Base-by-base conservation (phyloP, 2,888 invertebrate genomes). In the Panorpa germanica region DNA sequence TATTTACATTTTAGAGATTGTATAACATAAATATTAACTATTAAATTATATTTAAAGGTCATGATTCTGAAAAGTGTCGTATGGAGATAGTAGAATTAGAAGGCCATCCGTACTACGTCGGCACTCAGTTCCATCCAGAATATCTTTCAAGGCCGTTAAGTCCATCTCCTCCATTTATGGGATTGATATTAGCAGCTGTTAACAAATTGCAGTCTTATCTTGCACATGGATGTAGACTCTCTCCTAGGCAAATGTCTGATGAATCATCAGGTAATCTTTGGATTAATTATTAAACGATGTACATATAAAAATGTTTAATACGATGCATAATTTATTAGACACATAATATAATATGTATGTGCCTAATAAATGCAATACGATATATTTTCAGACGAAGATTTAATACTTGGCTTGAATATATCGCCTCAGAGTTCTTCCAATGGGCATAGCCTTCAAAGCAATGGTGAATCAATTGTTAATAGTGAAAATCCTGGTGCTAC, bases 91-190 rank as follows among this genome's bases (percentile, higher is more conserved):
- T 90, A 27, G 78, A 86, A 45, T 57, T 96, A 10, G 69, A 73
- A 31, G 66, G 62, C 29, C 96, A 99, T 57, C 82, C 81, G 0
- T 98, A 81, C 53, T 99, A 81, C 49, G 81, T 95, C 4, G 82
- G 82, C 0, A 91, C 91, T 2, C 98, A 98, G 55, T 99, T 80
- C 57, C 98, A 99, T 55, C 98, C 98, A 0, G 98, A 99, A 53
- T 98, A 96, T 51, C 60, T 91, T 35, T 88, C 90, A 0, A 63
- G 93, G 3, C 93, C 93, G 0, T 53, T 91, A 38, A 73, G 71
- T 29, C 91, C 95, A 0, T 93, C 93, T 13, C 88, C 96, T 3
- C 91, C 91, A 5, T 99, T 95, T 55, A 59, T 95, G 39, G 98
- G 98, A 38, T 62, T 98, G 3, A 73, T 98, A 41, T 60, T 96